Evolutionary conservation across 2,797 vertebrate species (phyloP).

Genomic region (Clarias platycephalus): DNA sequence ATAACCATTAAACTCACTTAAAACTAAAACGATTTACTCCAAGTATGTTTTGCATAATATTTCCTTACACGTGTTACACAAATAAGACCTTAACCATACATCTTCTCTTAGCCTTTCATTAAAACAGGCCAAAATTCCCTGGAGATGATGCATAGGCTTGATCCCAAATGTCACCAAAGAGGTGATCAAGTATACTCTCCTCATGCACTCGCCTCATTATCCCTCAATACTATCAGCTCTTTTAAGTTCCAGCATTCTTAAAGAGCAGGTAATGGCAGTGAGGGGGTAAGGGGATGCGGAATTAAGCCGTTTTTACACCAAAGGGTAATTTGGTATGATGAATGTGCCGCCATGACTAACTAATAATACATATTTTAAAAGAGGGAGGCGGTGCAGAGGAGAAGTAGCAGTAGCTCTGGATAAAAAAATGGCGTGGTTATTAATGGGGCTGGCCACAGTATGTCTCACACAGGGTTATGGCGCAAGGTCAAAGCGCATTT

Average conservation of each 20-base stretch:
- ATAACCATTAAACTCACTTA: slow-evolving; percentile 28
- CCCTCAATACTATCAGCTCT: slow-evolving; percentile 86
- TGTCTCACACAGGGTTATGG: slow-evolving; percentile 97
- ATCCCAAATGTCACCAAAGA: slow-evolving; percentile 71
- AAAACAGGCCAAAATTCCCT: slow-evolving; percentile 44
- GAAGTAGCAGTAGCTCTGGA: slow-evolving; percentile 77
- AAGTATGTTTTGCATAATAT: slow-evolving; percentile 34
- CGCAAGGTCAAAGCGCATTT: slow-evolving; percentile 99
- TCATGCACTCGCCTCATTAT: slow-evolving; percentile 88
- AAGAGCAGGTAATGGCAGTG: slow-evolving; percentile 98
- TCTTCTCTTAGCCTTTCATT: slow-evolving; percentile 45
- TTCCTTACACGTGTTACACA: slow-evolving; percentile 42
- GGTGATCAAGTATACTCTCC: slow-evolving; percentile 82
- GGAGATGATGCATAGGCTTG: slow-evolving; percentile 71
- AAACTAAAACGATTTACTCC: slow-evolving; percentile 22
- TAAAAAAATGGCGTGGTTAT: slow-evolving; percentile 91
- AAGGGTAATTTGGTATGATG: slow-evolving; percentile 99
- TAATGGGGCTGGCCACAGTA: slow-evolving; percentile 95
- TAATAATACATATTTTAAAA: slow-evolving; percentile 99
- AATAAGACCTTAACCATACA: slow-evolving; percentile 44
- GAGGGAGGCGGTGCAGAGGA: slow-evolving; percentile 68
- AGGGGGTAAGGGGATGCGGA: slow-evolving; percentile 91
- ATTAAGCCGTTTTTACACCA: slow-evolving; percentile 98
- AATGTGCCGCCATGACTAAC: slow-evolving; percentile 93
- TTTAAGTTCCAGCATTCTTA: slow-evolving; percentile 96